Conservation (phyloP, 2,797 vertebrate genomes). For the Cyprinella venusta region DNA sequence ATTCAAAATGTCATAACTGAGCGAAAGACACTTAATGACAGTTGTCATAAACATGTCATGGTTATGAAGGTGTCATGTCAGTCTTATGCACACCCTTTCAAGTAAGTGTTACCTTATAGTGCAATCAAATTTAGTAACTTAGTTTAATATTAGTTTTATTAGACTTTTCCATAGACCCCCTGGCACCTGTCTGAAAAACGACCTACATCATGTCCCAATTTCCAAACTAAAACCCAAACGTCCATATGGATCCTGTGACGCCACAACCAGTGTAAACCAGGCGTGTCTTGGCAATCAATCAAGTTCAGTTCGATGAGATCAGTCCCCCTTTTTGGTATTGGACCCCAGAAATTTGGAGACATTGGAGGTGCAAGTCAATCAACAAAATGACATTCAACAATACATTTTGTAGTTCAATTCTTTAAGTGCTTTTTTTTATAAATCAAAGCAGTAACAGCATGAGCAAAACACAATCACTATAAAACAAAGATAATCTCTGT, state of each 20-base stretch:
- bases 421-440: conserved; percentile 70
- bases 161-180: not conserved
- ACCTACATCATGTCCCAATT: not conserved
- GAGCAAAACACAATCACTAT: conserved; percentile 67
- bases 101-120: not conserved
- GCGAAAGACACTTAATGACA: too few relatives aligned
- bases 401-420: conserved; percentile 60
- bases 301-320: not conserved
- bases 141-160: not conserved
- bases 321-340: not conserved
- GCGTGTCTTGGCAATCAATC: too few relatives aligned
- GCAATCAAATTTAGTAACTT: not conserved
- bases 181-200: not conserved
- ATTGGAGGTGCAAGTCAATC: not conserved
- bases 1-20: too few relatives aligned
- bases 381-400: conserved; percentile 60
- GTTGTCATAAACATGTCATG: too few relatives aligned
- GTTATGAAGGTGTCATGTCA: too few relatives aligned
- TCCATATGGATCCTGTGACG: not conserved
- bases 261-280: too few relatives aligned
- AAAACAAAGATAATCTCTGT: conserved; percentile 56
- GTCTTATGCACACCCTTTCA: too few relatives aligned
- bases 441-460: conserved; percentile 71
- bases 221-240: not conserved
- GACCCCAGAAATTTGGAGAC: not conserved